Conservation (phyloP, 2,888 invertebrate genomes). For the Cheilosia scutellata region DNA sequence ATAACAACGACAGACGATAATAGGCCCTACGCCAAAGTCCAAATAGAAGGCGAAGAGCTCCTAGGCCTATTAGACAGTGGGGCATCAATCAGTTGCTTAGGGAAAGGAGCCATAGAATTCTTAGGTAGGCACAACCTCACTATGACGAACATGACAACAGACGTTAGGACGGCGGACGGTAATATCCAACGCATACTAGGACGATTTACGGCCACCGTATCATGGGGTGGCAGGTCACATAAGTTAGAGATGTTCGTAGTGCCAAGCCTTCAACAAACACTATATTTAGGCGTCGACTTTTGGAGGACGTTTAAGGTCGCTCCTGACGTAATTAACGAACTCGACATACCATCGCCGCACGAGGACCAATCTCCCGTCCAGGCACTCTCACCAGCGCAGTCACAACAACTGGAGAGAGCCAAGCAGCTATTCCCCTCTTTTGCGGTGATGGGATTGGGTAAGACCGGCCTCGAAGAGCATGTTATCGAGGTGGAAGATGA, state of each 20-base stretch:
- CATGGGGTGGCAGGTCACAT: neutral
- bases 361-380: neutral
- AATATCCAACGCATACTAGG: neutral
- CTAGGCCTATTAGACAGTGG: conserved; percentile 12
- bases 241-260: neutral
- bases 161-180: too few species aligned
- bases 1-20: too few species aligned
- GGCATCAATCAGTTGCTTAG: conserved; percentile 6
- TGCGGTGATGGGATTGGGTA: conserved; percentile 3
- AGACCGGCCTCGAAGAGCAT: conserved; percentile 6
- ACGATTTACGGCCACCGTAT: neutral
- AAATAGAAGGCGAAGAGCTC: neutral
- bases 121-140: neutral
- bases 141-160: neutral
- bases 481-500: too few species aligned
- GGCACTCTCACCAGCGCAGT: neutral
- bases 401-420: neutral
- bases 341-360: neutral
- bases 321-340: neutral
- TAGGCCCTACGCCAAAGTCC: too few species aligned
- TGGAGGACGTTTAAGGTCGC: too few species aligned
- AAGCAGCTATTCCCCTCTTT: conserved; percentile 2
- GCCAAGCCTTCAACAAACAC: neutral
- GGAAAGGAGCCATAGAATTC: conserved; percentile 12
- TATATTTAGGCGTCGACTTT: neutral